Evolutionary conservation across 2,113 vertebrate species (phyloP).

Genomic region (Thymallus thymallus): DNA sequence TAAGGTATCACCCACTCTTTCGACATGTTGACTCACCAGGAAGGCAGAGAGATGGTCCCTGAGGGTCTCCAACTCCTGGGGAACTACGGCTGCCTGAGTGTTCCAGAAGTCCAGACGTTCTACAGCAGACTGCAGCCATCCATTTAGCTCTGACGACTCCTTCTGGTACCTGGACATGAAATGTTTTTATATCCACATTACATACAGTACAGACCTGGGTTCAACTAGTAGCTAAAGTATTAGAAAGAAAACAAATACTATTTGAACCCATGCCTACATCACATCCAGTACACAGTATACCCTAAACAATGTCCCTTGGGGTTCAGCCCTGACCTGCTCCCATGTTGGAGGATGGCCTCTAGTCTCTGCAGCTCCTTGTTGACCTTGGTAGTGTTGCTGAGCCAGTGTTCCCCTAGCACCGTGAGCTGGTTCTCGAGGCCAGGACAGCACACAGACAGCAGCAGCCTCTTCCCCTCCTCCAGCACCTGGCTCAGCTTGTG

Average conservation of each 20-base stretch:
- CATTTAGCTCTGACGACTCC: constrained; percentile 81
- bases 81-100: constrained; percentile 89
- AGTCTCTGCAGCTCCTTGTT: constrained; percentile 89
- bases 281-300: background rate
- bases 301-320: background rate
- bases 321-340: constrained; percentile 82
- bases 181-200: background rate
- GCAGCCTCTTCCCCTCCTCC: constrained; percentile 89
- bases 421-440: constrained; percentile 85
- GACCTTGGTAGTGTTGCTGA: constrained; percentile 82
- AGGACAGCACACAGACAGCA: constrained; percentile 85
- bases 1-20: background rate
- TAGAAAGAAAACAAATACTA: background rate
- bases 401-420: constrained; percentile 88
- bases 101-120: constrained; percentile 92
- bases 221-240: background rate
- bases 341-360: constrained; percentile 90
- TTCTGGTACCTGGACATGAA: constrained; percentile 83
- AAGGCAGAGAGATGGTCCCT: constrained; percentile 91
- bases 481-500: constrained; percentile 87
- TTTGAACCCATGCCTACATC: background rate
- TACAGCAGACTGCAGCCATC: constrained; percentile 88
- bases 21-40: constrained; percentile 76
- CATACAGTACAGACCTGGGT: background rate
- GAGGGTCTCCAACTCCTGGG: constrained; percentile 90